Conservation (phyloP, 2,888 invertebrate species). For the Tipula unca region DNA sequence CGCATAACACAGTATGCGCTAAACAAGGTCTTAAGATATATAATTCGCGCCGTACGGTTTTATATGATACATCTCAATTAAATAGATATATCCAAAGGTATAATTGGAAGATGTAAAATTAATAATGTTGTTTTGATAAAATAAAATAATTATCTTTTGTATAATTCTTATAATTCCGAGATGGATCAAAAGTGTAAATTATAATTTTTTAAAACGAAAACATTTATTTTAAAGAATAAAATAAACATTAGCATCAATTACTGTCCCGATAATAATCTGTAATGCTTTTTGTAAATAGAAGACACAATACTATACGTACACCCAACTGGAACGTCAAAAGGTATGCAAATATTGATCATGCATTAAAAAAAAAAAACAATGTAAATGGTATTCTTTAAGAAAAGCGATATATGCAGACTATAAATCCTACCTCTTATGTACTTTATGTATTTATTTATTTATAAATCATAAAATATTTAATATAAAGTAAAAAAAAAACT, state of each 20-base stretch:
- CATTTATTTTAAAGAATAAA: neutral
- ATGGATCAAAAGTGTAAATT: conserved; percentile 8
- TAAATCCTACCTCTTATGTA: neutral
- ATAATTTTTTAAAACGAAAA: neutral
- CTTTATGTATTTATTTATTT: neutral
- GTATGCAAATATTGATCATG: neutral
- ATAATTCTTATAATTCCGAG: neutral
- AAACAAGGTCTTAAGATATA: neutral
- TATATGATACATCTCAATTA: neutral
- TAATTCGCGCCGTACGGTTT: neutral
- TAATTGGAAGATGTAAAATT: neutral
- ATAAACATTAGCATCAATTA: conserved; percentile 8
- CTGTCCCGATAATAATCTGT: neutral
- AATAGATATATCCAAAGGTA: neutral
- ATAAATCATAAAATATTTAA: neutral
- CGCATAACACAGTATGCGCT: neutral
- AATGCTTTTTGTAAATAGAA: neutral
- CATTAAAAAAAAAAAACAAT: neutral
- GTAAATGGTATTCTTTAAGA: neutral
- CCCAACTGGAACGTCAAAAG: neutral
- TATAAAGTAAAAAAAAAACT: neutral
- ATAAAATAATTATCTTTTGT: neutral
- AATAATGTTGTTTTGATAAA: neutral
- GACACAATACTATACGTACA: neutral
- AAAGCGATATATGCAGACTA: neutral